Percentiles rank a stretch among this genome's conserved stretches.
phyloP scores from a whole-genome alignment of 1,140 invertebrate genomes.

The Pseudachorutes palmiensis region DNA sequence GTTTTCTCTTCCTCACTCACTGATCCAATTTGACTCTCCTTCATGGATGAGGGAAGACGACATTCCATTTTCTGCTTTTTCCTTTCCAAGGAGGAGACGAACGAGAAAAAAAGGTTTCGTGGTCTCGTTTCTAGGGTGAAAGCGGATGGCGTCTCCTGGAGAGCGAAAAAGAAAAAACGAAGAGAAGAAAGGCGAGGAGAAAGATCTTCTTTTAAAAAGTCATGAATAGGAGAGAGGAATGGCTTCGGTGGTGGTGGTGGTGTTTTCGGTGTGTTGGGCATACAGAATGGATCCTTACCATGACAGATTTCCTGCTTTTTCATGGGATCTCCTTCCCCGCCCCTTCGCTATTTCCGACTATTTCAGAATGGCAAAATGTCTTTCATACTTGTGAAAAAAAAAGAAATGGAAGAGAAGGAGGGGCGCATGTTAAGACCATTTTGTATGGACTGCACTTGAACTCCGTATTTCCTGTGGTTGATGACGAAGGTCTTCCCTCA shows the following conservation, averaged over 20 bases:
- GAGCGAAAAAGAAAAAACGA: not conserved
- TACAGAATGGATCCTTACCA: conserved; percentile 6
- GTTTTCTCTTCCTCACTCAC: conserved; percentile 3
- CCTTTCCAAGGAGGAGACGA: not conserved
- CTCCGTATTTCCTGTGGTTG: no score
- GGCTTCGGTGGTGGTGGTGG: not conserved
- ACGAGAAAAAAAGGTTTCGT: not conserved
- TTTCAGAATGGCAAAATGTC: no score
- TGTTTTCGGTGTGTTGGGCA: conserved; percentile 13
- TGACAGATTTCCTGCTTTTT: conserved; percentile 11
- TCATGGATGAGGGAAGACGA: conserved; percentile 11
- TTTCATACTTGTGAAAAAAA: conserved; percentile 7
- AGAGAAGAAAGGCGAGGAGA: not conserved
- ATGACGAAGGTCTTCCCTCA: no score
- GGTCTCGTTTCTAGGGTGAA: not conserved
- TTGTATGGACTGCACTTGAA: no score
- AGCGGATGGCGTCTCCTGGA: not conserved
- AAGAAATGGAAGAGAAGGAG: no score
- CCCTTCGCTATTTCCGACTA: not conserved
- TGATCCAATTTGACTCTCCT: conserved; percentile 18
- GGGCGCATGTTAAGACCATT: no score
- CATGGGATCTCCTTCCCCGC: not conserved
- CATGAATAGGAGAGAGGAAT: conserved; percentile 8
- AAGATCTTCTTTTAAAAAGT: conserved; percentile 8
- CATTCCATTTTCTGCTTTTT: conserved; percentile 13